A percentile compares a stretch with the other conserved stretches of the same genome.
Evolutionary conservation across 23 tunicate species (phyloP).

Genomic region (Clavelina lepadiformis): DNA sequence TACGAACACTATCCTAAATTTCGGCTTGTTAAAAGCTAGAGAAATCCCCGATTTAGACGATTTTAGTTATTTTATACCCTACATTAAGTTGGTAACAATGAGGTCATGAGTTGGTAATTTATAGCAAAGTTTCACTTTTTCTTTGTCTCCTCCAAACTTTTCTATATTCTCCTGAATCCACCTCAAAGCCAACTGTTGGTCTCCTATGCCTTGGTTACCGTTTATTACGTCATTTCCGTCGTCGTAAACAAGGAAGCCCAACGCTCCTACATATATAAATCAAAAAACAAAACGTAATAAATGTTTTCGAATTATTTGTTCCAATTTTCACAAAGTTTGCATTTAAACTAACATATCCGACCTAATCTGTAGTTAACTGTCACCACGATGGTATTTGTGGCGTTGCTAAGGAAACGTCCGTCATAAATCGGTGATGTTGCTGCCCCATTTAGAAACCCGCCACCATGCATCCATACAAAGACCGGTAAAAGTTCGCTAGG

Average conservation of each 20-base stretch:
- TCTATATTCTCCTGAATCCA: constrained; percentile 38
- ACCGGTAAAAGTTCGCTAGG: constrained; percentile 75
- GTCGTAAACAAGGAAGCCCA: constrained; percentile 26
- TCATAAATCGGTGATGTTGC: constrained; percentile 44
- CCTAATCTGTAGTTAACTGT: constrained; percentile 85
- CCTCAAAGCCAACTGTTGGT: constrained; percentile 17
- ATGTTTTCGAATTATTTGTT: no score
- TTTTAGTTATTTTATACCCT: no score
- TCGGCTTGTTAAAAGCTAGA: no score
- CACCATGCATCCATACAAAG: constrained; percentile 83
- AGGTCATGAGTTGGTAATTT: no score
- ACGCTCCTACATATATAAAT: constrained; percentile 10
- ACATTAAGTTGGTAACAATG: no score
- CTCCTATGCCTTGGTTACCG: constrained; percentile 25
- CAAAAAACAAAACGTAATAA: no score
- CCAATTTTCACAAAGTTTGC: not conserved
- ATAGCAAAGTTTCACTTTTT: no score
- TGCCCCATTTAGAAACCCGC: constrained; percentile 56
- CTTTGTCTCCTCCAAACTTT: constrained; percentile 35
- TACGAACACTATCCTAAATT: no score
- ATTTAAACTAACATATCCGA: constrained; percentile 7
- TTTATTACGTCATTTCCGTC: constrained; percentile 1
- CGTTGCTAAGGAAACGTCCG: constrained; percentile 61
- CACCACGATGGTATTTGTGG: constrained; percentile 55
- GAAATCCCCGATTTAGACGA: no score